Evolutionary conservation across 2,888 invertebrate genomes (phyloP), one percentile per base, ranked within the genome.

Genomic region (Leucozona laternaria): DNA sequence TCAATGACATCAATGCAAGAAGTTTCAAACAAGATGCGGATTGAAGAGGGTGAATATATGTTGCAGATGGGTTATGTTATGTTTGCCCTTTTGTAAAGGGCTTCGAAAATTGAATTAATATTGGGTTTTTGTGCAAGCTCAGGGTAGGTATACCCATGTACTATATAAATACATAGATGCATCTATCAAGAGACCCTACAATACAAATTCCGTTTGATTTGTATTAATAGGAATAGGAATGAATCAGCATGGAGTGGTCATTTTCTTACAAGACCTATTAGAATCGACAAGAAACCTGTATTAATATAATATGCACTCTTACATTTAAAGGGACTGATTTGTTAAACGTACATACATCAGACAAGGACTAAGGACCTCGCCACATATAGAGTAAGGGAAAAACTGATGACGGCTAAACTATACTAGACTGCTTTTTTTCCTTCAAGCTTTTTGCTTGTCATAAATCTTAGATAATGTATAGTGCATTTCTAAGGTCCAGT

Each of bases 61-160:
- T 0, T 4, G n/a, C 28, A 45, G 64, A 31, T 68, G 68, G 48
- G n/a, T 37, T 20, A 15, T 20, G 45, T 3, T 0, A 28, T 28
- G 6, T 17, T 22, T 25, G 50, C 25, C 17, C n/a, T 40, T 25
- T 40, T 53, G 22, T 55, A 22, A 15, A 70, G 11, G 45, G 50
- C 55, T 53, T 70, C 70, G 11, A 13, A 55, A 70, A 55, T 53
- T 70, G 37, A 70, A 40, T 70, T 53, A 55, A 70, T 70, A 55
- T 53, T 55, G 37, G 17, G 8, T 50, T 50, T 15, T 37, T 37
- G 22, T 60, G 10, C 2, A 17, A 8, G 8, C 48, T 3, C 3
- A 8, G 20, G 10, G 48, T 20, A 7, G 31, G 4, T 8, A 31
- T 31, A 48, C 6, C n/a, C 13, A 13, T 11, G 3, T 1, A n/a